Evolutionary conservation across 2,797 vertebrate genomes (phyloP), one percentile per base, ranked within the genome.

Genomic region (Rachycentron canadum): DNA sequence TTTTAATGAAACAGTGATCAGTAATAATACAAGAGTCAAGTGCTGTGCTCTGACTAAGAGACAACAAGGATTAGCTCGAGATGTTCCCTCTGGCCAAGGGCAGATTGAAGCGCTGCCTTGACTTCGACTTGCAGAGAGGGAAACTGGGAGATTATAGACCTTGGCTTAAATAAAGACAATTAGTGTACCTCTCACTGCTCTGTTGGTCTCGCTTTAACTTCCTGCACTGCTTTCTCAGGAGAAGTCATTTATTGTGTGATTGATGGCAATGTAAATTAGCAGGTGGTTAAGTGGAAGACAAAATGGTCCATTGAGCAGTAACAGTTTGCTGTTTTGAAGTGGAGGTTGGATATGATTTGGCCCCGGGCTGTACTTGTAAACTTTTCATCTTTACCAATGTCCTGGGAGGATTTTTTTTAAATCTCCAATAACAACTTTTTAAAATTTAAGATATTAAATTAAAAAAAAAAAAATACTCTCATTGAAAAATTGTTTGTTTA

Each of bases 151-250:
- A 91, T 91, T 88, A 87, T 1, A 53, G 69, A 63, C 40, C 62
- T 26, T 38, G 67, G 72, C 63, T 87, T 85, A 84, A 83, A 89
- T 81, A 71, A 89, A 86, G 78, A 69, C 81, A 70, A 72, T 91
- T 80, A 80, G 69, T 86, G 55, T 60, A 17, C 55, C 70, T 70
- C 61, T 66, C 49, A 38, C 30, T 30, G 53, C 79, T 56, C 56
- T 41, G 59, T 71, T 58, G 38, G 43, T 45, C 67, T 77, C 16
- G 0, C 55, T 81, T 62, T 30, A 69, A 79, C 56, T 58, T 56
- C 41, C 41, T 56, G 32, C 75, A 30, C 59, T 25, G 49, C 53
- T 73, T 73, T 82, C 64, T 52, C 66, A 5, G 58, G 61, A 66
- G 59, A 69, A 56, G 34, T 40, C 45, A 67, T 73, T 81, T 40